Percentiles rank a stretch among this genome's conserved stretches.
Evolutionary conservation across 2,113 vertebrate species (phyloP).

Genomic region (Sterrhoptilus dennistouni): DNA sequence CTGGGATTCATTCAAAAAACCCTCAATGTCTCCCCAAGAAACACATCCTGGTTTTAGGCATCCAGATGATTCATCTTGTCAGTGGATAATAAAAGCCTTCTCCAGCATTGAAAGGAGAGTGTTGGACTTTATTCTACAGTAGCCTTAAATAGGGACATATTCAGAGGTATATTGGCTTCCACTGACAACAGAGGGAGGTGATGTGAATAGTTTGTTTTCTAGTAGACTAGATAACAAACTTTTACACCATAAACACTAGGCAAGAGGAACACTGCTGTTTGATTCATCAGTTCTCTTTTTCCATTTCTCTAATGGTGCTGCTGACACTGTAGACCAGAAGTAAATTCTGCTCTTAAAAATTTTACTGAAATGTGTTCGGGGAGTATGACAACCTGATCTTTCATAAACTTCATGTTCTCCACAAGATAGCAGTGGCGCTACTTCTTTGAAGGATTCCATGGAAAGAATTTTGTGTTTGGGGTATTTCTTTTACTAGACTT

Average conservation of each 20-base stretch:
- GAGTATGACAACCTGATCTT: not conserved
- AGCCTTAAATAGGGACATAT: not conserved
- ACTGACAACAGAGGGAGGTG: not conserved
- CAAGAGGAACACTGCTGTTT: not conserved
- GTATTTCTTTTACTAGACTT: not conserved
- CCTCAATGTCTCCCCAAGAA: fast-evolving
- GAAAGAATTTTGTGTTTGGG: not conserved
- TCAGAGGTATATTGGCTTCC: not conserved
- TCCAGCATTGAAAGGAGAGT: not conserved
- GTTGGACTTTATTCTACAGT: not conserved
- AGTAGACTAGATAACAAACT: not conserved
- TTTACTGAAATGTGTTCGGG: not conserved
- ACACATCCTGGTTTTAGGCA: not conserved
- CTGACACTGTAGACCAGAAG: not conserved
- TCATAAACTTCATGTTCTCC: not conserved
- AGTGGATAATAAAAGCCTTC: not conserved
- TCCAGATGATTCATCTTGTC: not conserved
- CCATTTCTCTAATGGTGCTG: not conserved
- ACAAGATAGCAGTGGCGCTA: not conserved
- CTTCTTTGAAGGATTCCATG: not conserved
- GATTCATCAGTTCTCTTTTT: not conserved
- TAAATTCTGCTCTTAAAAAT: not conserved
- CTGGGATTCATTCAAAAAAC: not conserved
- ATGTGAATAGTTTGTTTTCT: not conserved
- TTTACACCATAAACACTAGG: not conserved